These are phyloP conservation scores for Anodontia alba DNA, from an alignment of 2,888 invertebrate species.

Conservation along the genomic window DNA sequence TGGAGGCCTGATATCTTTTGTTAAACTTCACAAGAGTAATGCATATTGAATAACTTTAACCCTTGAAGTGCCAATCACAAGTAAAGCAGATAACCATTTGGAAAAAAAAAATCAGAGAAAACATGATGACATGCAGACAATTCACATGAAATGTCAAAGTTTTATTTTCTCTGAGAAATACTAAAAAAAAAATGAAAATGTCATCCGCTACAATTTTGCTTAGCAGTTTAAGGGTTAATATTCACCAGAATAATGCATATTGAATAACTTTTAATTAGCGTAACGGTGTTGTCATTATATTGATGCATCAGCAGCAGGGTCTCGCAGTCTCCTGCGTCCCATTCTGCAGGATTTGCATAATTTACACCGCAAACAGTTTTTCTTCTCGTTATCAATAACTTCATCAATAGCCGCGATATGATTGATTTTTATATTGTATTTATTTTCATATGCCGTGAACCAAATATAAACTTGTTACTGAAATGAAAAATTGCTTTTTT, in stretches of 20 bases:
- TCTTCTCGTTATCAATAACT: not conserved
- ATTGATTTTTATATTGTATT: conserved; percentile 12
- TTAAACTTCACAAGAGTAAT: not conserved
- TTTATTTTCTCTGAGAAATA: too few species aligned
- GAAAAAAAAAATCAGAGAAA: too few species aligned
- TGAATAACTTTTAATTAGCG: conserved; percentile 12
- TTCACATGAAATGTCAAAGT: too few species aligned
- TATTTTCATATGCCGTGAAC: conserved; percentile 3
- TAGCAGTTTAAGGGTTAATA: too few species aligned
- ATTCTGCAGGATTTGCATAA: not conserved
- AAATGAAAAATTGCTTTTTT: conserved; percentile 16
- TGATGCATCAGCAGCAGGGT: not conserved
- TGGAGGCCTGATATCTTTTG: not conserved
- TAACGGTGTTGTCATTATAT: not conserved
- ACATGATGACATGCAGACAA: too few species aligned
- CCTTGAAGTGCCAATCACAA: too few species aligned
- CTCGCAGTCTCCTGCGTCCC: not conserved
- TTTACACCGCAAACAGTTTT: not conserved
- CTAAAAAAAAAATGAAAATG: too few species aligned
- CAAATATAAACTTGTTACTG: not conserved
- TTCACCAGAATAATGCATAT: not conserved
- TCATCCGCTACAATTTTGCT: too few species aligned
- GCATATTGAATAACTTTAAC: not conserved
- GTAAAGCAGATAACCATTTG: too few species aligned
- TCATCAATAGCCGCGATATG: not conserved